Percentiles rank a stretch among this genome's conserved stretches.
These are phyloP conservation scores for Halocaridina rubra DNA, from an alignment of 2,888 invertebrate genomes.

Conservation along the genomic window DNA sequence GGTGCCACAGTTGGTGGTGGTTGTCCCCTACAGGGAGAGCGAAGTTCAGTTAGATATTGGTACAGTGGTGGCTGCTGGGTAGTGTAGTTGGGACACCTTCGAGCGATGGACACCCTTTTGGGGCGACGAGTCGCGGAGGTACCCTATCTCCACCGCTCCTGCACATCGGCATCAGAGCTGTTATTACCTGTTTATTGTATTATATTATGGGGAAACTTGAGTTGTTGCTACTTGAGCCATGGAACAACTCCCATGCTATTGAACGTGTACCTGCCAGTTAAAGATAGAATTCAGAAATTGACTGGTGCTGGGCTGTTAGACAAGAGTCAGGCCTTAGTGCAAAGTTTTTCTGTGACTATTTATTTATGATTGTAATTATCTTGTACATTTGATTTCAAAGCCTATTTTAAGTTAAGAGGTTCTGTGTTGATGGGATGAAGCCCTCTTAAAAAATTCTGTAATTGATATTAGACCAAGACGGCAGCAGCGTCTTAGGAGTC, in stretches of 20 bases:
- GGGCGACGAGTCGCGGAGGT: slow-evolving; percentile 56
- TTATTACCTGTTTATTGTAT: slow-evolving; percentile 20
- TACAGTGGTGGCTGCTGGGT: not conserved
- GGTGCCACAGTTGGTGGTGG: slow-evolving; percentile 22
- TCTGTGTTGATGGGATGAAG: slow-evolving; percentile 10
- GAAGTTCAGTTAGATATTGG: slow-evolving; percentile 20
- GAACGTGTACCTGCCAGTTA: slow-evolving; percentile 42
- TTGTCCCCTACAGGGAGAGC: slow-evolving; percentile 16
- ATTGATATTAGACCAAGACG: no score
- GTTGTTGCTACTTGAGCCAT: not conserved
- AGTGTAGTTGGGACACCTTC: slow-evolving; percentile 6
- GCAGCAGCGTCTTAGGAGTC: slow-evolving; percentile 5
- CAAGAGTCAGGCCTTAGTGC: slow-evolving; percentile 13
- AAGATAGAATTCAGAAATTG: slow-evolving; percentile 10
- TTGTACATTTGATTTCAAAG: slow-evolving; percentile 10
- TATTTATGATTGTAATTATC: slow-evolving; percentile 34
- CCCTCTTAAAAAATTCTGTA: slow-evolving; percentile 5
- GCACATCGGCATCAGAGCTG: not conserved
- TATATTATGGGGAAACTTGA: slow-evolving; percentile 17
- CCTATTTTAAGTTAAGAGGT: not conserved
- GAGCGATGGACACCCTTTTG: slow-evolving; percentile 51
- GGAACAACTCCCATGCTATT: slow-evolving; percentile 1
- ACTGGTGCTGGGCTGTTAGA: slow-evolving; percentile 25
- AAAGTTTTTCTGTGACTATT: slow-evolving; percentile 26
- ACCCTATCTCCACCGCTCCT: not conserved